Percentiles rank a stretch among this genome's conserved stretches.
Evolutionary conservation across 2,113 vertebrate genomes (phyloP).

Genomic region (Tachysurus vachellii): DNA sequence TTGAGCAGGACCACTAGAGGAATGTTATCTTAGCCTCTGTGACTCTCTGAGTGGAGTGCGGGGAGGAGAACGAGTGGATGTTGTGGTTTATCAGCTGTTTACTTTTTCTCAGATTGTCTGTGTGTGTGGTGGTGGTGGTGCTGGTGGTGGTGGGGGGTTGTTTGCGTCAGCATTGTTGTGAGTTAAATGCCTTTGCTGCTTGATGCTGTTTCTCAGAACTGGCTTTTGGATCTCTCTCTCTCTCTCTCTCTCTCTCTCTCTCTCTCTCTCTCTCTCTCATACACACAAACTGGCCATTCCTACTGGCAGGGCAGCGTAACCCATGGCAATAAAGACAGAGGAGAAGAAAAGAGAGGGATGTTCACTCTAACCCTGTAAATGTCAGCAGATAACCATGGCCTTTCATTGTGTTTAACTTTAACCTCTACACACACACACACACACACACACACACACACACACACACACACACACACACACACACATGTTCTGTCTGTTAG

Average conservation of each 20-base stretch:
- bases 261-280: not conserved
- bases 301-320: constrained; percentile 66
- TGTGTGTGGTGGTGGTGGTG: not conserved
- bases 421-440: constrained; percentile 41
- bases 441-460: not conserved
- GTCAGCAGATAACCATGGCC: constrained; percentile 67
- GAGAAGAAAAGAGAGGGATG: constrained; percentile 51
- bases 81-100: constrained; percentile 34
- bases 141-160: constrained; percentile 39
- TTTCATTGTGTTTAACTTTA: constrained; percentile 70
- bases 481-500: constrained; percentile 28
- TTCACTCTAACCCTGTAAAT: constrained; percentile 69
- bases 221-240: constrained; percentile 56
- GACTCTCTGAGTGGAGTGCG: not conserved
- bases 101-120: not conserved
- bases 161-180: constrained; percentile 57
- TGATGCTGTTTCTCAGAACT: constrained; percentile 64
- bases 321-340: constrained; percentile 69
- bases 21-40: constrained; percentile 15
- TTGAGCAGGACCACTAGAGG: not conserved
- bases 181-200: constrained; percentile 62
- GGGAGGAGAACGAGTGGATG: not conserved
- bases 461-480: constrained; percentile 2
- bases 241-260: constrained; percentile 13
- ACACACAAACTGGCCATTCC: constrained; percentile 68